These are phyloP conservation scores for Hemaris fuciformis DNA, from an alignment of 2,888 invertebrate species.

Conservation along the genomic window DNA sequence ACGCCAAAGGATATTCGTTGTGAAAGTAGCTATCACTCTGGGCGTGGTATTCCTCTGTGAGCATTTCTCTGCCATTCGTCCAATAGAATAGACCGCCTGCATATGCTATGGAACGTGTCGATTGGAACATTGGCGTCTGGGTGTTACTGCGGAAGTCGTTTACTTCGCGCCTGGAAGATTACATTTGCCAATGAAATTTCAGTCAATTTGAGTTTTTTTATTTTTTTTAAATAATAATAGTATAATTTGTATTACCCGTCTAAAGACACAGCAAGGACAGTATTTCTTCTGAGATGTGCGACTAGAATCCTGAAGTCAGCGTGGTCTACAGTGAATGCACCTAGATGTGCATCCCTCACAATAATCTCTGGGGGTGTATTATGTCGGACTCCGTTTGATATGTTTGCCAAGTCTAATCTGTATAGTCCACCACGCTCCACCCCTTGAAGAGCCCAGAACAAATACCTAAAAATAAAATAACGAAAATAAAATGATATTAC, in stretches of 20 bases:
- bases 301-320: slow-evolving; percentile 90
- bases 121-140: slow-evolving; percentile 87
- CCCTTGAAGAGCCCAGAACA: slow-evolving; percentile 88
- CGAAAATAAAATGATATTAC: too few relatives aligned
- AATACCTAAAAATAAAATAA: slow-evolving; percentile 80
- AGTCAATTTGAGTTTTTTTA: not conserved
- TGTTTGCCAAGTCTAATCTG: slow-evolving; percentile 88
- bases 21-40: slow-evolving; percentile 87
- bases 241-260: slow-evolving; percentile 84
- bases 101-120: slow-evolving; percentile 88
- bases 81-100: slow-evolving; percentile 91
- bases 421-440: slow-evolving; percentile 85
- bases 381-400: slow-evolving; percentile 87
- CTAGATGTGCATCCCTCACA: slow-evolving; percentile 85
- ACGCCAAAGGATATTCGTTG: slow-evolving; percentile 84
- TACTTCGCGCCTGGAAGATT: slow-evolving; percentile 82
- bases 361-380: slow-evolving; percentile 85
- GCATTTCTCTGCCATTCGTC: slow-evolving; percentile 89
- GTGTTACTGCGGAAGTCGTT: slow-evolving; percentile 88
- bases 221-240: too few relatives aligned
- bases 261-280: slow-evolving; percentile 89
- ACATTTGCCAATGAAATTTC: too few relatives aligned
- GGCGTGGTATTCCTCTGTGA: slow-evolving; percentile 89
- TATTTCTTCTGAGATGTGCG: slow-evolving; percentile 87
- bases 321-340: slow-evolving; percentile 91